Conservation (phyloP, 1,140 invertebrate species). For the Frieseomelitta varia region DNA sequence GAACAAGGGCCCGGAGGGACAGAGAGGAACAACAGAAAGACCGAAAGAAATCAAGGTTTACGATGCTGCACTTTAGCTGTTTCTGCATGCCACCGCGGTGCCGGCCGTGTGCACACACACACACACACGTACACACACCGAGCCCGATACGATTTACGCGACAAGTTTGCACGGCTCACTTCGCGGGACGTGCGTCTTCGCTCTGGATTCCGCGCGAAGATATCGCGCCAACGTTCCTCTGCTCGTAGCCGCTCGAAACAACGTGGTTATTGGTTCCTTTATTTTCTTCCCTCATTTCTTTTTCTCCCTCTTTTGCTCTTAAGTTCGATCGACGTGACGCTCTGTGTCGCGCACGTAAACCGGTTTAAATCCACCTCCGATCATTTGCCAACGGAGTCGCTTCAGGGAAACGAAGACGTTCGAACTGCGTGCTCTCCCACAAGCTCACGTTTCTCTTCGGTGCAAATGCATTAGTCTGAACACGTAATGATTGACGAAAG, state of each 20-base stretch:
- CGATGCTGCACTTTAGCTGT: slow-evolving; percentile 24
- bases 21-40: not conserved
- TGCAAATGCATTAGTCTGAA: not conserved
- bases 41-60: slow-evolving; percentile 52
- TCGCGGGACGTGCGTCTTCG: slow-evolving; percentile 26
- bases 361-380: slow-evolving; percentile 38
- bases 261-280: not conserved
- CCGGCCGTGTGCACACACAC: not conserved
- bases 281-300: not conserved
- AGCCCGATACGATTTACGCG: slow-evolving; percentile 44
- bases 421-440: not conserved
- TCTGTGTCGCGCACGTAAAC: slow-evolving; percentile 25
- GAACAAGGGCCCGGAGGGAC: not conserved
- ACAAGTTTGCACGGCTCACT: slow-evolving; percentile 59
- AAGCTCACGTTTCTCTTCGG: not conserved
- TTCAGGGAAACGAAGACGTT: not conserved
- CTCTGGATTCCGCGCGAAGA: slow-evolving; percentile 25
- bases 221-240: slow-evolving; percentile 2
- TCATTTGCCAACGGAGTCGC: slow-evolving; percentile 38
- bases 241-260: not conserved
- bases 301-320: not conserved
- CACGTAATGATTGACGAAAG: not conserved
- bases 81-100: slow-evolving; percentile 29
- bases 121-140: not conserved
- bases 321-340: slow-evolving; percentile 3